Conservation (phyloP, 2,888 invertebrate species). For the Ectemnius cavifrons region DNA sequence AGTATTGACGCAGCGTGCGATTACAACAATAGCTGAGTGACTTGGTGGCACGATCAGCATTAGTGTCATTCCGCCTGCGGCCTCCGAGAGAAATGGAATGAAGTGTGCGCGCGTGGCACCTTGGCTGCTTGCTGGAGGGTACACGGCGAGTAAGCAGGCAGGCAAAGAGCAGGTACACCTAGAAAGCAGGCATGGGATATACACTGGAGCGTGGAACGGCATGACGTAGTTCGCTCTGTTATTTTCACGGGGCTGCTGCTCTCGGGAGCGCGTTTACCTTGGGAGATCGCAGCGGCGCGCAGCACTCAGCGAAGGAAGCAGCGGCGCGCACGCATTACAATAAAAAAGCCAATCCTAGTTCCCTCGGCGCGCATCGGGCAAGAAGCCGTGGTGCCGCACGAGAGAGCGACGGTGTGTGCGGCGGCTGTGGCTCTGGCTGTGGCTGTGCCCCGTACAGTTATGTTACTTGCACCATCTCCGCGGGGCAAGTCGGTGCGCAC, state of each 20-base stretch:
- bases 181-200: too few species aligned
- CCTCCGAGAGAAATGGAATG: too few species aligned
- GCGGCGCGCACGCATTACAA: slow-evolving; percentile 31
- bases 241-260: slow-evolving; percentile 39
- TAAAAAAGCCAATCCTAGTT: slow-evolving; percentile 40
- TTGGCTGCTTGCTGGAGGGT: too few species aligned
- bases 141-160: too few species aligned
- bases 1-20: too few species aligned
- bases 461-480: slow-evolving; percentile 50
- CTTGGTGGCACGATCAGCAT: too few species aligned
- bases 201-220: neutral
- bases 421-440: neutral
- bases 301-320: too few species aligned
- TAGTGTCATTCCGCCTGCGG: too few species aligned
- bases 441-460: slow-evolving; percentile 58
- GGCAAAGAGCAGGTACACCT: too few species aligned
- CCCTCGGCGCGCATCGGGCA: slow-evolving; percentile 16
- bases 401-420: neutral
- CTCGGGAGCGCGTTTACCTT: slow-evolving; percentile 49
- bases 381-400: too few species aligned
- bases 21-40: too few species aligned
- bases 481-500: neutral
- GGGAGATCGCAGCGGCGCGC: slow-evolving; percentile 32
- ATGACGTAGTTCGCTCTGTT: slow-evolving; percentile 49
- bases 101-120: too few species aligned